These are phyloP conservation scores for Xanthorhoe designata DNA, from an alignment of 2,888 invertebrate species.

Conservation along the genomic window DNA sequence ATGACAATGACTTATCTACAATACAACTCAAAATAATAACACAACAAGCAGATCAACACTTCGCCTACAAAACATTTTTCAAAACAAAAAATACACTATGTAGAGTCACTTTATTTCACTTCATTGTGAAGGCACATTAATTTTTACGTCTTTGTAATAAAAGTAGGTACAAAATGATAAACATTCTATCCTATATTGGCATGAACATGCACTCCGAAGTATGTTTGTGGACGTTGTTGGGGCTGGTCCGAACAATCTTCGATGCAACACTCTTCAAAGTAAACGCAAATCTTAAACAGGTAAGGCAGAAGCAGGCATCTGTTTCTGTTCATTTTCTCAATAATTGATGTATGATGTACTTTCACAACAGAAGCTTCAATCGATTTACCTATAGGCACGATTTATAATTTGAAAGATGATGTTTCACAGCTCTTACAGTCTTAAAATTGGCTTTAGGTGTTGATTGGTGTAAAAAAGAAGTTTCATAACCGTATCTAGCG, in stretches of 20 bases:
- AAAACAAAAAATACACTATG: constrained; percentile 9
- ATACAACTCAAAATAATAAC: too few species aligned
- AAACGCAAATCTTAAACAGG: constrained; percentile 83
- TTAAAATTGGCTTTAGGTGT: background rate
- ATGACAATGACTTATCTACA: too few species aligned
- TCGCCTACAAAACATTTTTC: background rate
- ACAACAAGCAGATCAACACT: too few species aligned
- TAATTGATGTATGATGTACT: background rate
- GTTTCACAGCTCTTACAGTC: background rate
- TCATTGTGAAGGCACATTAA: background rate
- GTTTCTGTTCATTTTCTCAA: constrained; percentile 3
- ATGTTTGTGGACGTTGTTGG: constrained; percentile 80
- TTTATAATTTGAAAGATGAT: background rate
- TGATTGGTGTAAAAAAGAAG: too few species aligned
- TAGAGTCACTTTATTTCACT: too few species aligned
- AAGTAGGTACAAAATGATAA: constrained; percentile 60
- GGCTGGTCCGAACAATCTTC: constrained; percentile 79
- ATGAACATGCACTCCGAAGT: constrained; percentile 81
- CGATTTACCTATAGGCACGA: background rate
- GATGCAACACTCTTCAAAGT: constrained; percentile 85
- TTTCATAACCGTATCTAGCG: too few species aligned
- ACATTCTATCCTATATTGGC: constrained; percentile 75
- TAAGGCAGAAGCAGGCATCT: background rate
- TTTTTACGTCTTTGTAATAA: background rate
- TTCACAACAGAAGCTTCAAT: background rate